Base-by-base conservation (phyloP, 1,140 invertebrate genomes). In the Platyscapa corneri region DNA sequence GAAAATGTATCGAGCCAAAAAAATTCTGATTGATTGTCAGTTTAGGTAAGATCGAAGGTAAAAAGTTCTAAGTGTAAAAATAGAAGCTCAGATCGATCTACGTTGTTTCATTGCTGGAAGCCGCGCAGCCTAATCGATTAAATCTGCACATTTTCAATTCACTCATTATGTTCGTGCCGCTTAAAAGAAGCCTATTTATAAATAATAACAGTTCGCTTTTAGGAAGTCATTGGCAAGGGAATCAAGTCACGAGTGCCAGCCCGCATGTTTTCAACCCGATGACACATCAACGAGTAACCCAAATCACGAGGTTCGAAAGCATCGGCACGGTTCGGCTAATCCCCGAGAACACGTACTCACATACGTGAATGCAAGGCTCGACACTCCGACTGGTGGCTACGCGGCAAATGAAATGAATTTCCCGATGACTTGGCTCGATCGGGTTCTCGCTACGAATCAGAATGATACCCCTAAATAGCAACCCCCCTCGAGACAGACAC, bases 401-500 rank as follows among this genome's bases (percentile, higher is more conserved):
- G 42, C 16, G 2, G 2, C 42, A 30, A 76, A 37, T 67, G 56
- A 82, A 87, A 89, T 88, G 88, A 83, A 84, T 86, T 86, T 88
- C 67, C 60, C 74, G 67, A 86, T 78, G 79, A 83, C 53, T 89
- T 89, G 82, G 27, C 67, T 67, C 76, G 79, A 77, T 85, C 34
- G 32, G 5, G 5, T 37, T 32, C 65, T 34, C 34, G 60, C 27
- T 39, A 42, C 34, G 10, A 23, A 60, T 37, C 32, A 10, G 49
- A 82, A 67, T 53, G 46, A 49, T 67, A 37, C 37, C 80, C 80
- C 60, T 82, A 76, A 82, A 85, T 39, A 39, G 32, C 18, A 76
- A 14, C 86, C 80, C 89, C 90, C 90, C 90, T 92, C 92, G 92
- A 92, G 90, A 92, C 90, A 88, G 88, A 90, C 91, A 91, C 90